Base-by-base conservation (phyloP, 2,797 vertebrate genomes). In the Rhinella marina region DNA sequence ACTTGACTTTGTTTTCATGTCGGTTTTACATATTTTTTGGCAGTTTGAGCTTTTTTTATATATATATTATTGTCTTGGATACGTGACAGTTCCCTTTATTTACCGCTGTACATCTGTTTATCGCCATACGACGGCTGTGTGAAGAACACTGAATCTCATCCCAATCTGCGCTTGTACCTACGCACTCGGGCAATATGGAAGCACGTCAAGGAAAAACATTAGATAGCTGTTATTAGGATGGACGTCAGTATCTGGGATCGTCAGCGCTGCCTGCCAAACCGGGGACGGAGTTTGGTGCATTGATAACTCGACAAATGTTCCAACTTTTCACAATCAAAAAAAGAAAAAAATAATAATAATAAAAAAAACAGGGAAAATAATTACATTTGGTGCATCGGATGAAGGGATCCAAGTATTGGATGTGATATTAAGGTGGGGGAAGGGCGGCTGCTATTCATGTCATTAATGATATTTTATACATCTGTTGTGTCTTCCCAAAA, bases 91-190 rank as follows among this genome's bases (percentile, higher is more conserved):
- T 61, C 62, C 80, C 41, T 81, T 64, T 81, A 66, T 81, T 81
- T 81, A 81, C 80, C 66, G 80, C 29, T 16, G 61, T 81, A 81
- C 85, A 80, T 79, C 70, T 87, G 86, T 87, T 81, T 73, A 62
- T 82, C 57, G 27, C 68, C 66, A 87, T 76, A 76, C 25, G 70
- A 87, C 59, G 70, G 13, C 66, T 87, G 84, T 75, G 86, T 76
- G 80, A 52, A 76, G 72, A 87, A 54, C 50, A 81, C 59, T 70
- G 27, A 84, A 59, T 73, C 62, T 70, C 52, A 70, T 80, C 77
- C 81, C 59, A 83, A 66, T 77, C 81, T 72, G 64, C 70, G 64
- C 41, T 16, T 77, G 57, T 79, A 86, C 62, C 86, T 64, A 68
- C 80, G 48, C 81, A 77, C 86, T 29, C 64, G 50, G 54, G 81